Evolutionary conservation across 2,113 vertebrate species (phyloP).

Genomic region (Stegostoma tigrinum): DNA sequence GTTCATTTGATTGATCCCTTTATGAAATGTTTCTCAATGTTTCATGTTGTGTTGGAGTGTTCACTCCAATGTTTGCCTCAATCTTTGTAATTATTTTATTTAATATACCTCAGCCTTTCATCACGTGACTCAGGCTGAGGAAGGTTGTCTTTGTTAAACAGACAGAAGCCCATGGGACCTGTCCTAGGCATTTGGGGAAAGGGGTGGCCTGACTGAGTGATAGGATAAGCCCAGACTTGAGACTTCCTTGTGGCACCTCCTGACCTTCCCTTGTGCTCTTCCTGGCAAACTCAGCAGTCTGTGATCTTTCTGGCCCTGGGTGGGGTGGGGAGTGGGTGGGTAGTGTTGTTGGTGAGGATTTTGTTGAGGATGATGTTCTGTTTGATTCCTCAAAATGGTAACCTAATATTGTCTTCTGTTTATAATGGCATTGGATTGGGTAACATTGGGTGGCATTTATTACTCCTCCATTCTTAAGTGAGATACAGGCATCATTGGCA

Average conservation of each 20-base stretch:
- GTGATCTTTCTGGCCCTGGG: too few relatives aligned
- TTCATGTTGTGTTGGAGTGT: not conserved
- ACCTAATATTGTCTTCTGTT: not conserved
- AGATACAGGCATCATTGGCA: too few relatives aligned
- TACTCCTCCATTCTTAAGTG: too few relatives aligned
- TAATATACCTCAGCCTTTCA: not conserved
- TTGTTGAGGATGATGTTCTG: not conserved
- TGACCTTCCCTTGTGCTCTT: too few relatives aligned
- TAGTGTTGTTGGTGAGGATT: too few relatives aligned
- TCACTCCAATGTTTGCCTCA: not conserved
- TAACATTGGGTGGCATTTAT: too few relatives aligned
- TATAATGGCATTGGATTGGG: too few relatives aligned
- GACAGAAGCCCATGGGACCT: not conserved
- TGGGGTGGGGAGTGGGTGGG: too few relatives aligned
- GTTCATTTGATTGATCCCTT: not conserved
- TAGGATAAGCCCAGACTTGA: too few relatives aligned
- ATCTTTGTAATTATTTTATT: not conserved
- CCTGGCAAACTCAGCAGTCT: too few relatives aligned
- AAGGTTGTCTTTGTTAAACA: not conserved
- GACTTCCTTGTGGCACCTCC: too few relatives aligned
- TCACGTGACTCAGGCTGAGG: not conserved
- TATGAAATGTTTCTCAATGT: not conserved
- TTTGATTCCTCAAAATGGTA: not conserved
- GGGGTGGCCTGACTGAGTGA: too few relatives aligned
- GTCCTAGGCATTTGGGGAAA: not conserved